Base-by-base conservation (phyloP, 1,140 invertebrate genomes). In the Teleogryllus occipitalis region DNA sequence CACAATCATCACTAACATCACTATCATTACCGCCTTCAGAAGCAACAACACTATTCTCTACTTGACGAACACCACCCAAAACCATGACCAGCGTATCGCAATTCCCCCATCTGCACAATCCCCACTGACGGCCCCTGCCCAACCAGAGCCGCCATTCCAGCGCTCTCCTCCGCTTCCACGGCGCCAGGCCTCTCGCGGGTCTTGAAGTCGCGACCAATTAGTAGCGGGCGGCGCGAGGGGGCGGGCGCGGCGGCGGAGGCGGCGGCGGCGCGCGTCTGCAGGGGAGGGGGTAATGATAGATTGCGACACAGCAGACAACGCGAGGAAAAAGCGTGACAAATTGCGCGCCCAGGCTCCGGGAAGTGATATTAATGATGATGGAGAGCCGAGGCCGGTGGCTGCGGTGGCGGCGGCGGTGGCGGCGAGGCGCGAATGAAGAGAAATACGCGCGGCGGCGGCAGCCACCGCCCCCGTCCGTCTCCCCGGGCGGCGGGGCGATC, bases 311-410 rank as follows among this genome's bases (percentile, higher is more conserved):
- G 7, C 8, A 48, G 76, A 77, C 47, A 47, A 76, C 39, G 39
- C 27, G 75, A n/a, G 75, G 14, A 49, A 74, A 78, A 78, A 72
- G 73, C 65, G 78, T 78, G 78, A 78, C 78, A 78, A 78, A 78
- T 78, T 78, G 73, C 73, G 65, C 47, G 78, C 47, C 47, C 47
- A 78, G 54, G 54, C 78, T 46, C 18, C 39, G 78, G 54, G 65
- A 78, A 78, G 78, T 78, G 78, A 78, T 78, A 78, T 78, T 78
- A 78, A 78, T 78, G 78, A 78, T 78, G 78, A 74, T 65, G 78
- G 78, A 21, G 65, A 27, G 78, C 27, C 7, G 49, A 54, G 77
- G 54, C 77, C 12, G n/a, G 54, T 27, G 14, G 47, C 27, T 78
- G 46, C 49, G 27, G 48, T 21, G 54, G 46, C 46, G 39, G 39